A percentile compares a stretch with the other conserved stretches of the same genome.
Evolutionary conservation across 2,888 invertebrate species (phyloP).

Genomic region (Pristionchus fissidentatus): DNA sequence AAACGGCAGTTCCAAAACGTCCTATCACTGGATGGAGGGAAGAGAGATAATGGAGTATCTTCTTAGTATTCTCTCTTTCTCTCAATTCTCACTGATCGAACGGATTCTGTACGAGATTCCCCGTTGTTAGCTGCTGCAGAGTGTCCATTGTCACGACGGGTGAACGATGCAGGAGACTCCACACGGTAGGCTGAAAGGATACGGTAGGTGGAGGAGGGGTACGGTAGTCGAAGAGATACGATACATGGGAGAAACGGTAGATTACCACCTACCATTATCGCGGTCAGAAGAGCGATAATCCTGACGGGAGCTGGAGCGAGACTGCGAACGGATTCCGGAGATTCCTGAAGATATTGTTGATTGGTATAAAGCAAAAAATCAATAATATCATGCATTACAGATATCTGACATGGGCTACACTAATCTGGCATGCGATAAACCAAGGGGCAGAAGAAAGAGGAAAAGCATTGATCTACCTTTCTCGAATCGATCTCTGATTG

Average conservation of each 20-base stretch:
- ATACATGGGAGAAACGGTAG: neutral
- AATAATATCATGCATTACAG: no score
- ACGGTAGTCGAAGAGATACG: no score
- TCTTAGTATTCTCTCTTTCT: slow-evolving; percentile 61
- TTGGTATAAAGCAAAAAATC: neutral
- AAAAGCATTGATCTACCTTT: slow-evolving; percentile 53
- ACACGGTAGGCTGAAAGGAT: slow-evolving; percentile 61
- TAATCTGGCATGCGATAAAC: neutral
- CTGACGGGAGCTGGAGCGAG: slow-evolving; percentile 43
- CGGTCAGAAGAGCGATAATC: slow-evolving; percentile 3
- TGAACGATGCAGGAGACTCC: slow-evolving; percentile 64
- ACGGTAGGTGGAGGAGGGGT: neutral
- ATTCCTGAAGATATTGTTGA: neutral
- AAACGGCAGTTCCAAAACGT: no score
- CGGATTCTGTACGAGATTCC: slow-evolving; percentile 61
- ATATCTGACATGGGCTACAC: no score
- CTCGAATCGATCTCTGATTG: slow-evolving; percentile 65
- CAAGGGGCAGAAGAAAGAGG: neutral
- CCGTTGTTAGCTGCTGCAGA: slow-evolving; percentile 50
- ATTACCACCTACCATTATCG: slow-evolving; percentile 16
- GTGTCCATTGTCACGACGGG: slow-evolving; percentile 59
- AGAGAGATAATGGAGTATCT: neutral
- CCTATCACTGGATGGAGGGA: no score
- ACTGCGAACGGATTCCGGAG: slow-evolving; percentile 24
- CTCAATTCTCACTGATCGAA: slow-evolving; percentile 64